A percentile compares a stretch with the other conserved stretches of the same genome.
phyloP scores from a whole-genome alignment of 2,113 vertebrate species.

The Pholis gunnellus region DNA sequence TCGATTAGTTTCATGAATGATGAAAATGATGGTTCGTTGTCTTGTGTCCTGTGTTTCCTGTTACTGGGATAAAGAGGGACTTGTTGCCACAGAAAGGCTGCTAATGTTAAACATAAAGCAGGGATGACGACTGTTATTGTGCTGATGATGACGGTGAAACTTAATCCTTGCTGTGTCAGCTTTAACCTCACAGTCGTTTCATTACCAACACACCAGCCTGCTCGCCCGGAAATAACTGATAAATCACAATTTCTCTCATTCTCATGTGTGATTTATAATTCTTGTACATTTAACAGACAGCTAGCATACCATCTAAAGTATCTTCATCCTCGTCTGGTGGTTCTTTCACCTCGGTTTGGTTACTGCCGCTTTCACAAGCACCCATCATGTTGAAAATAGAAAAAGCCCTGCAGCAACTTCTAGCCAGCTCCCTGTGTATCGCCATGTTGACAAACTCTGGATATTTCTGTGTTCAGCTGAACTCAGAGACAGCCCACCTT shows the following conservation, averaged over 20 bases:
- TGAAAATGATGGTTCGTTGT: neutral
- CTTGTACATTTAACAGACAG: neutral
- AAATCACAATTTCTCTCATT: constrained; percentile 25
- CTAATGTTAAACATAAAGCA: constrained; percentile 24
- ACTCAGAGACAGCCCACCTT: constrained; percentile 13
- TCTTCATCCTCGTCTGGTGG: constrained; percentile 1
- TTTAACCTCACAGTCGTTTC: constrained; percentile 39
- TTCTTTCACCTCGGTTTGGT: constrained; percentile 22
- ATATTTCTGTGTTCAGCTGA: constrained; percentile 45
- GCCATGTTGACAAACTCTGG: constrained; percentile 42
- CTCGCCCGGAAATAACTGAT: constrained; percentile 28
- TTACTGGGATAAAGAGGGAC: neutral
- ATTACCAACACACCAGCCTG: constrained; percentile 23
- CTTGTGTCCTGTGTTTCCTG: neutral
- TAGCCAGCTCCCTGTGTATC: constrained; percentile 22
- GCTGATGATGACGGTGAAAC: constrained; percentile 52
- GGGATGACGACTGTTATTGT: constrained; percentile 12
- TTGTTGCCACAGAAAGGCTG: neutral
- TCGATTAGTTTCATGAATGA: neutral
- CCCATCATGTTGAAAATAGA: constrained; percentile 59
- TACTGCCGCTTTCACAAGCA: constrained; percentile 39
- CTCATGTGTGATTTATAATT: neutral
- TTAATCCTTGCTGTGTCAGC: constrained; percentile 44
- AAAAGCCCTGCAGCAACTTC: constrained; percentile 43
- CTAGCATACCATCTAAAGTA: neutral